Evolutionary conservation across 1,140 invertebrate genomes (phyloP).

Genomic region (Diachasma alloeum): DNA sequence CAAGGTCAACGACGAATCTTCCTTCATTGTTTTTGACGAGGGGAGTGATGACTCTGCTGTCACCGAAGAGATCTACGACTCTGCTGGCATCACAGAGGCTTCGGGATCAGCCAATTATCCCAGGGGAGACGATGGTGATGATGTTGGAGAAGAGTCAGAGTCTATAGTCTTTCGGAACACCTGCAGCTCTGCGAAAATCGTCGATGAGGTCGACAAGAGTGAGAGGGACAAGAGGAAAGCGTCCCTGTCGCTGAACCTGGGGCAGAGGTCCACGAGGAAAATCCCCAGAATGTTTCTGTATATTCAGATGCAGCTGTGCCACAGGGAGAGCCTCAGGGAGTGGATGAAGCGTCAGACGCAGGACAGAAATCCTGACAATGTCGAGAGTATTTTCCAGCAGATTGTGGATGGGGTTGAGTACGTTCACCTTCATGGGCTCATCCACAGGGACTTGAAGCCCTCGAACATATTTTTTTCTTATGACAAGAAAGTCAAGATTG

Average conservation of each 20-base stretch:
- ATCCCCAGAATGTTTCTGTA: slow-evolving; percentile 79
- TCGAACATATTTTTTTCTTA: slow-evolving; percentile 96
- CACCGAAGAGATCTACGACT: slow-evolving; percentile 26
- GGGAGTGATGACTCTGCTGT: slow-evolving; percentile 30
- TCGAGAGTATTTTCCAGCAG: slow-evolving; percentile 87
- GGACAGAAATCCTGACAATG: slow-evolving; percentile 60
- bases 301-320: slow-evolving; percentile 97
- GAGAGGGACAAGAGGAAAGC: slow-evolving; percentile 24
- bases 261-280: slow-evolving; percentile 35
- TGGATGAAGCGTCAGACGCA: slow-evolving; percentile 76
- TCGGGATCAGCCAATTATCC: background rate
- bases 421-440: slow-evolving; percentile 89
- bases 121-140: background rate
- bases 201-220: background rate
- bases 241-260: slow-evolving; percentile 58
- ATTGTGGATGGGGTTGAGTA: slow-evolving; percentile 95
- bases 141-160: background rate
- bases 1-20: slow-evolving; percentile 41
- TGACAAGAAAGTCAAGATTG: slow-evolving; percentile 91
- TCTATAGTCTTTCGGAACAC: slow-evolving; percentile 20
- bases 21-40: slow-evolving; percentile 53
- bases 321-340: slow-evolving; percentile 86
- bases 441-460: slow-evolving; percentile 96
- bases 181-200: background rate
- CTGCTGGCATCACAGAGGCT: background rate